Evolutionary conservation across 37 sponge, comb jelly and placozoan genomes (phyloP), one percentile per base, ranked within the genome.

Genomic region (Bolinopsis microptera): DNA sequence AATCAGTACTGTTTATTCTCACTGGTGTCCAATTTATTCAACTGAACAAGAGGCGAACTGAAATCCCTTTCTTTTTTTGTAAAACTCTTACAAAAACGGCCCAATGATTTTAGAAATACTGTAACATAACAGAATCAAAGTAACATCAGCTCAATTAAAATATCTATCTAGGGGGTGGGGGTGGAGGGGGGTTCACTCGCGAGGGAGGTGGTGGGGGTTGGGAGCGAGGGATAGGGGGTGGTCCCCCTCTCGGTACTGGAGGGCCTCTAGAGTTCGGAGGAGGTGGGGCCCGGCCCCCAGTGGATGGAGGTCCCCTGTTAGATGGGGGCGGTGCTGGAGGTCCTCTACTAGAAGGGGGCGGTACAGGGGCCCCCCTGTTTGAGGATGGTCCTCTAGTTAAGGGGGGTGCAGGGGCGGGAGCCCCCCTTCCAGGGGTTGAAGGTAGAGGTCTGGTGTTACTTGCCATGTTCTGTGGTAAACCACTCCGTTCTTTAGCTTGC

Each of bases 151-250:
- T 48, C n/a, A n/a, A n/a, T n/a, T n/a, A n/a, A n/a, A n/a, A n/a
- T n/a, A n/a, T n/a, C n/a, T 77, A 77, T 77, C 80, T 77, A 77
- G 80, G 80, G 35, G 80, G 80, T 9, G 80, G 80, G 35, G 80
- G 80, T 34, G 80, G 80, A 36, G 80, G 80, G 18, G 80, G 80
- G 80, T 77, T 77, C 0, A 35, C 35, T 32, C 80, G 34, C 2
- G 80, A 77, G 36, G 80, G 80, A 1, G 80, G 80, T 34, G 80
- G 80, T 34, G 80, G 80, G 36, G 80, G 80, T 77, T 77, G 80
- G 37, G 80, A 77, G 1, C 80, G 34, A 22, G 80, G 80, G 0
- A 77, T 32, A 1, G 35, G 80, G 80, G 80, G 80, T 1, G 80
- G 33, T 18, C 80, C 37, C 80, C 80, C 80, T 9, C 80, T 27